Conservation (phyloP, 2,797 vertebrate species). For the Sebastolobus alascanus region DNA sequence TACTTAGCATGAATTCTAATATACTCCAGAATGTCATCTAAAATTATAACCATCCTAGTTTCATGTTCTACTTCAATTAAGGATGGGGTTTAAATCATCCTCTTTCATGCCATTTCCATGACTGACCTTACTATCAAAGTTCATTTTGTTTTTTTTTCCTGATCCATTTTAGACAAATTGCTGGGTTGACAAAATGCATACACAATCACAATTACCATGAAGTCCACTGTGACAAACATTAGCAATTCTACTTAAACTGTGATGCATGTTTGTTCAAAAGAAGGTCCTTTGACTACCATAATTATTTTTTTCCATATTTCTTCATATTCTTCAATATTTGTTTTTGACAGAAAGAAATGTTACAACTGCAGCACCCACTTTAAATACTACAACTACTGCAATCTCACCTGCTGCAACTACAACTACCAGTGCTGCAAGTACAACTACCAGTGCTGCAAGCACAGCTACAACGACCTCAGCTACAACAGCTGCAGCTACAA, state of each 20-base stretch:
- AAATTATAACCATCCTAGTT: background rate
- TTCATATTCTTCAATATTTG: background rate
- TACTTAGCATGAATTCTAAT: background rate
- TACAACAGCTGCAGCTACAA: background rate
- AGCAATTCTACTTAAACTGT: background rate
- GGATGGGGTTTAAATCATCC: background rate
- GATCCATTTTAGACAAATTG: background rate
- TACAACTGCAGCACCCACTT: background rate
- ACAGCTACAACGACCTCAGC: background rate
- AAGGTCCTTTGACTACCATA: background rate
- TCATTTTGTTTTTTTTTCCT: too few species aligned
- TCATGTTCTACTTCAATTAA: background rate
- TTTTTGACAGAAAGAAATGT: background rate
- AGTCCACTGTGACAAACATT: background rate
- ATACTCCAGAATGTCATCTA: background rate
- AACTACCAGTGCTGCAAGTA: too few species aligned
- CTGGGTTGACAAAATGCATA: background rate
- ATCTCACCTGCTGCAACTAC: background rate
- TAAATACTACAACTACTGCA: background rate
- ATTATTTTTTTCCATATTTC: background rate
- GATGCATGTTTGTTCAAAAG: background rate
- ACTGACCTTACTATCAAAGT: too few species aligned
- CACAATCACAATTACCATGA: background rate
- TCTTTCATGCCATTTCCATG: background rate
- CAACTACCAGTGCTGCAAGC: too few species aligned